Conservation (phyloP, 2,113 vertebrate species). For the Rhinogobius similis region DNA sequence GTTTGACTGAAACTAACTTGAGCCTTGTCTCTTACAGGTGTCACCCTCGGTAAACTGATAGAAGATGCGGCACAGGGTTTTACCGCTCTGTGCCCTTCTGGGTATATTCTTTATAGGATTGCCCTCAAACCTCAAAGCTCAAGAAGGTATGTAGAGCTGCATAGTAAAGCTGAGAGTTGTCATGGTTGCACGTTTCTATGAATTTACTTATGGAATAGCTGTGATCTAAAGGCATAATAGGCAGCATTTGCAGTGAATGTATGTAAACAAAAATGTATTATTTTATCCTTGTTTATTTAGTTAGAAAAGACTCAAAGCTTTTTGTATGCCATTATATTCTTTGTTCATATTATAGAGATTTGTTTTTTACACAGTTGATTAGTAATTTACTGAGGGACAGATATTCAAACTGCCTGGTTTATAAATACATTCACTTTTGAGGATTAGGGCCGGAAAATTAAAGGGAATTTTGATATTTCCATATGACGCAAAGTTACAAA, state of each 20-base stretch:
- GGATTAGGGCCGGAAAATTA: background rate
- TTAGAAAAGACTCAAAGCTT: background rate
- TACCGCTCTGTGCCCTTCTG: conserved; percentile 72
- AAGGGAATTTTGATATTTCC: background rate
- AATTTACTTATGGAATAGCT: background rate
- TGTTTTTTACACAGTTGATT: background rate
- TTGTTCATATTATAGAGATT: background rate
- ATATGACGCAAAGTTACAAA: background rate
- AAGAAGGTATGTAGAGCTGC: conserved; percentile 73
- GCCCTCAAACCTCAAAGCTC: conserved; percentile 68
- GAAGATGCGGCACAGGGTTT: conserved; percentile 81
- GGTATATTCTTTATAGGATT: conserved; percentile 79
- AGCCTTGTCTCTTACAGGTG: conserved; percentile 48
- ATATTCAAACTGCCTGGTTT: background rate
- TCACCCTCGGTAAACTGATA: conserved; percentile 50
- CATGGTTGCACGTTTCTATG: background rate
- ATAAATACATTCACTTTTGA: background rate
- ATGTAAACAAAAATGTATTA: background rate
- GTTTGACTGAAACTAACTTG: background rate
- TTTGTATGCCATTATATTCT: background rate
- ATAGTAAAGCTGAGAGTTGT: background rate
- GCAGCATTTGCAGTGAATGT: conserved; percentile 1
- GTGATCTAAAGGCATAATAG: conserved; percentile 2
- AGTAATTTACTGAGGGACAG: background rate
- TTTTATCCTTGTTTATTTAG: background rate